Percentiles rank a stretch among this genome's conserved stretches.
These are phyloP conservation scores for Brachionus asplanchnoidis DNA, from an alignment of 1,140 invertebrate genomes.

Conservation along the genomic window DNA sequence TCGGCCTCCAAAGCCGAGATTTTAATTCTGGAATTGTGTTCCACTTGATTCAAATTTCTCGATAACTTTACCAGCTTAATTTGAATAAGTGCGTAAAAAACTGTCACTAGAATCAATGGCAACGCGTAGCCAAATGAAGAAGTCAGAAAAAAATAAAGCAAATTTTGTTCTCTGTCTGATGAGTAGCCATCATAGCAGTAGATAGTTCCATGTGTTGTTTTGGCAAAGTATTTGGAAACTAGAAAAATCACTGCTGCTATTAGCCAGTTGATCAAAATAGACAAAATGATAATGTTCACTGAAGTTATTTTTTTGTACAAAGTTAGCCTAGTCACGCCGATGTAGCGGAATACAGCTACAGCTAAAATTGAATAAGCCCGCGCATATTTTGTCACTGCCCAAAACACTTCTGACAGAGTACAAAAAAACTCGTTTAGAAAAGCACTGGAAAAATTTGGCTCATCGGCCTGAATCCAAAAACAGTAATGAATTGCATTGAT, in stretches of 20 bases:
- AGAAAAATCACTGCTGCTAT: background rate
- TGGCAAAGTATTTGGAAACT: background rate
- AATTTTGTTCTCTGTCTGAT: background rate
- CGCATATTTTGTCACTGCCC: background rate
- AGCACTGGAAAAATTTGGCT: background rate
- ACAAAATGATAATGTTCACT: background rate
- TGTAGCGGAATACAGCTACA: background rate
- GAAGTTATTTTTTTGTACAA: background rate
- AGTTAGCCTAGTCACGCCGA: background rate
- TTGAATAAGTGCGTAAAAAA: background rate
- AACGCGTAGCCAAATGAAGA: background rate
- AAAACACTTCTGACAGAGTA: background rate
- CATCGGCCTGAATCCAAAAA: background rate
- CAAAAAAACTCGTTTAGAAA: background rate
- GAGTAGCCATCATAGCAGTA: conserved; percentile 25
- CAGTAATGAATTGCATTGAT: background rate
- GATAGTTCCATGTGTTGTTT: background rate
- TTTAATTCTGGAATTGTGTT: background rate
- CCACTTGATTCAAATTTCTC: background rate
- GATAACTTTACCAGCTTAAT: background rate
- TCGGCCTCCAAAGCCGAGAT: background rate
- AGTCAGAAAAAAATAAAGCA: background rate
- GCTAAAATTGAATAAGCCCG: background rate
- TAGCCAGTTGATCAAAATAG: background rate
- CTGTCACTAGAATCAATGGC: background rate